These are phyloP conservation scores for Kryptolebias ocellatus DNA, from an alignment of 2,797 vertebrate species.

Conservation along the genomic window DNA sequence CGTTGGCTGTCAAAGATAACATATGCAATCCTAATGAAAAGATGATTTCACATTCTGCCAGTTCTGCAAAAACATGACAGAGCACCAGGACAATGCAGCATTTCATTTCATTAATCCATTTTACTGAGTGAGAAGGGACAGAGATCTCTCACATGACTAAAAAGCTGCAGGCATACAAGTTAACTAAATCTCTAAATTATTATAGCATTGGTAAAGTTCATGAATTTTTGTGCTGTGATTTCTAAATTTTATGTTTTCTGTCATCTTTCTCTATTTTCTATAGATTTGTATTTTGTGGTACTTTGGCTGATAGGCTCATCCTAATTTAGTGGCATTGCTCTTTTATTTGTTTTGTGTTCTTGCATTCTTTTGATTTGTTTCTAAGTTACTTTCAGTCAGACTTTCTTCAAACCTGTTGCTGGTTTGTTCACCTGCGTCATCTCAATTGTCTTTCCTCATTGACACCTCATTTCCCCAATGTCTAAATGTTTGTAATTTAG, in stretches of 20 bases:
- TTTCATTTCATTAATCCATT: conserved; percentile 61
- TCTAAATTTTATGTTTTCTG: no score
- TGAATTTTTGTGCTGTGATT: no score
- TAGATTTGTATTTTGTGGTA: no score
- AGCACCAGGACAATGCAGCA: conserved; percentile 34
- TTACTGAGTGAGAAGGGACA: conserved; percentile 20
- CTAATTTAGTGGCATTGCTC: no score
- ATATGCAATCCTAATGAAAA: conserved; percentile 75
- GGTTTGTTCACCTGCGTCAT: no score
- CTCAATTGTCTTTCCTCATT: neutral
- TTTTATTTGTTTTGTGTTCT: no score
- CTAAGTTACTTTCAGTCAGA: no score
- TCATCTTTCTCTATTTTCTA: no score
- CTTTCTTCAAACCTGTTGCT: no score
- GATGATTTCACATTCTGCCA: conserved; percentile 59
- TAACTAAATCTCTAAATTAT: conserved; percentile 7
- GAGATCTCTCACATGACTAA: conserved; percentile 23
- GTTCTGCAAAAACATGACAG: conserved; percentile 67
- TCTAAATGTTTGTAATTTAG: conserved; percentile 9
- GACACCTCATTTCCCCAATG: no score
- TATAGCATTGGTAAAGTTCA: neutral
- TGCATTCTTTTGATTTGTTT: no score
- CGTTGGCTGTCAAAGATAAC: conserved; percentile 70
- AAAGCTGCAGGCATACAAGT: conserved; percentile 33
- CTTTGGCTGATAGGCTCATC: no score